Conservation (phyloP, 1,140 invertebrate species). For the Drosophila erecta region DNA sequence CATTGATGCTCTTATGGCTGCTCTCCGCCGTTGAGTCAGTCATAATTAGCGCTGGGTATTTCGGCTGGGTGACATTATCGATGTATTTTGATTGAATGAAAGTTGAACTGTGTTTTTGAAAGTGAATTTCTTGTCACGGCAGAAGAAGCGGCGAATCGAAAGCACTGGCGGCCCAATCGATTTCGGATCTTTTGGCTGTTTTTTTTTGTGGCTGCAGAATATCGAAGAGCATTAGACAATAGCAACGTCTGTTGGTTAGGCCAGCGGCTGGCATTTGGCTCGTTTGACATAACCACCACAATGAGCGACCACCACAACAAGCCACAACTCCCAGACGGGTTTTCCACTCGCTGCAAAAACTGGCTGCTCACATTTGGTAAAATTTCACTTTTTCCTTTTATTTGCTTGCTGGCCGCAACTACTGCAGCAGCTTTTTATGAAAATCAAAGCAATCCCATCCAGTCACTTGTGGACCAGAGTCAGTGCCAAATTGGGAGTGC, state of each 20-base stretch:
- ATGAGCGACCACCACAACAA: conserved; percentile 30
- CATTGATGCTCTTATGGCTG: conserved; percentile 31
- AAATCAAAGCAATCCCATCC: conserved; percentile 42
- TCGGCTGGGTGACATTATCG: conserved; percentile 61
- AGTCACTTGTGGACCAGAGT: conserved; percentile 24
- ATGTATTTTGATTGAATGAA: conserved; percentile 63
- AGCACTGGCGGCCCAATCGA: conserved; percentile 20
- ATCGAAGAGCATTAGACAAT: conserved; percentile 53
- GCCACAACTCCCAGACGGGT: conserved; percentile 51
- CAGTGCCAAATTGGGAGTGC: conserved; percentile 35
- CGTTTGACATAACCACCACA: conserved; percentile 54
- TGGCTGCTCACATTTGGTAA: conserved; percentile 53
- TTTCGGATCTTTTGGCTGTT: conserved; percentile 9
- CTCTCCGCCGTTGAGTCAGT: conserved; percentile 38
- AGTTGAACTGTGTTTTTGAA: conserved; percentile 62
- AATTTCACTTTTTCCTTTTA: conserved; percentile 77
- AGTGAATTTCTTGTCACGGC: conserved; percentile 54
- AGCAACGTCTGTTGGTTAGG: conserved; percentile 17
- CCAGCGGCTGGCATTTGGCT: conserved; percentile 39
- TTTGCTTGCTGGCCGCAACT: conserved; percentile 31
- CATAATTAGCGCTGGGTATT: conserved; percentile 63
- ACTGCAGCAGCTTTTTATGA: conserved; percentile 35
- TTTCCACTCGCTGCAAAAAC: conserved; percentile 50
- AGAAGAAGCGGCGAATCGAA: conserved; percentile 42
- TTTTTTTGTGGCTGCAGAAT: conserved; percentile 29